Conservation (phyloP, 2,888 invertebrate species). For the Dromius quadrimaculatus region DNA sequence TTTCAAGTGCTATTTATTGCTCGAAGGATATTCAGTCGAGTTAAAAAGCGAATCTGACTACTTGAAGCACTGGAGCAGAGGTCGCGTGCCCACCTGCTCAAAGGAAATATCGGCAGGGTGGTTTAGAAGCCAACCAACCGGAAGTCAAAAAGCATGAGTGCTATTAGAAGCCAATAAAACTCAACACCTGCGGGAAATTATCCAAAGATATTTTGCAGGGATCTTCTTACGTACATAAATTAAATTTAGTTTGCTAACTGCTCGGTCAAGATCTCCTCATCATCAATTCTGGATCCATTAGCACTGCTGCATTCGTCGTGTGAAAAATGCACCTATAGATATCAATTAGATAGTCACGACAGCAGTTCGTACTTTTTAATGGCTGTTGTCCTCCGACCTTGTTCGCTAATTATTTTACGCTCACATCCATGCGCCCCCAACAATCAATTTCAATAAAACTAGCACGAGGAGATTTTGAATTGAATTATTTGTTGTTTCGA, state of each 20-base stretch:
- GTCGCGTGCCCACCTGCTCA: constrained; percentile 9
- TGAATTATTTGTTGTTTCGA: constrained; percentile 47
- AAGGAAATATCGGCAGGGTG: neutral
- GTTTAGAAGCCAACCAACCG: constrained; percentile 5
- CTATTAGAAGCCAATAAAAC: constrained; percentile 38
- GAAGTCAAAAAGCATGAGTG: constrained; percentile 1
- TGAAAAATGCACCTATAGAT: too few species aligned
- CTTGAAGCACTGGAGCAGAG: neutral
- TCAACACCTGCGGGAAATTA: neutral
- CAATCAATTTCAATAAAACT: constrained; percentile 49
- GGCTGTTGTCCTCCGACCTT: neutral
- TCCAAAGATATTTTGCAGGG: neutral
- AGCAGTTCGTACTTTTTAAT: too few species aligned
- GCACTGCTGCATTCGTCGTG: too few species aligned
- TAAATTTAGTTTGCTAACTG: too few species aligned
- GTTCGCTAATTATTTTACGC: constrained; percentile 41
- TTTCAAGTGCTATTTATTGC: constrained; percentile 12
- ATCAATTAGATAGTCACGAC: too few species aligned
- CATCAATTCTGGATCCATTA: too few species aligned
- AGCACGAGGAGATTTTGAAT: constrained; percentile 44
- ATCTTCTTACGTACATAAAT: neutral
- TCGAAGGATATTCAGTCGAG: too few species aligned
- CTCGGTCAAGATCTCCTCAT: too few species aligned
- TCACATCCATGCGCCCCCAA: constrained; percentile 16
- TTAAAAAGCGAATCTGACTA: too few species aligned